These are phyloP conservation scores for Cyclophora punctaria DNA, from an alignment of 2,888 invertebrate genomes.

Conservation along the genomic window DNA sequence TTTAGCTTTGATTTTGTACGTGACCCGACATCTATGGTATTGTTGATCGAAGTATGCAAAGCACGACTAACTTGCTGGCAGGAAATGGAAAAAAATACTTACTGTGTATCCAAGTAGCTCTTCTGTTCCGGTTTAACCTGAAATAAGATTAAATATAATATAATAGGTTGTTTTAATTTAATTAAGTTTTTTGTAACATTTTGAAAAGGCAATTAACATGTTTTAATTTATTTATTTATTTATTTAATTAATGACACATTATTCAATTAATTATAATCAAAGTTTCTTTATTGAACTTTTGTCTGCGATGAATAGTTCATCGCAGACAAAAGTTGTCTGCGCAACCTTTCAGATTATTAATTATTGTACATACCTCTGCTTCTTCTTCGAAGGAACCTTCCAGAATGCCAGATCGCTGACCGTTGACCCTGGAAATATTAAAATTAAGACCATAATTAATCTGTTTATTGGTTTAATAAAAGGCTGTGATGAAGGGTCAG, in stretches of 20 bases:
- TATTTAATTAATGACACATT: no score
- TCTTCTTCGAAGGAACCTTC: conserved; percentile 22
- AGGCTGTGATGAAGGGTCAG: background rate
- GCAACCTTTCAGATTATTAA: background rate
- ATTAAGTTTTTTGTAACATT: no score
- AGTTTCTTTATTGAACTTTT: no score
- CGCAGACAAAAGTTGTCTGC: no score
- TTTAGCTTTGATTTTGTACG: no score
- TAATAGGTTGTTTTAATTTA: no score
- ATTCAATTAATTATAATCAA: background rate
- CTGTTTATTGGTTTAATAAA: background rate
- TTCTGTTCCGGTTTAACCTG: conserved; percentile 35
- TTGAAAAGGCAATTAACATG: no score
- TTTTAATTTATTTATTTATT: no score
- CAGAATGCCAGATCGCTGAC: conserved; percentile 31
- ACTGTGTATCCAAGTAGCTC: conserved; percentile 52
- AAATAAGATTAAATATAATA: conserved; percentile 17
- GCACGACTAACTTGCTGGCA: no score
- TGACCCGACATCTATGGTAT: no score
- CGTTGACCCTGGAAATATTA: conserved; percentile 27
- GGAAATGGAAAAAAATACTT: conserved; percentile 21
- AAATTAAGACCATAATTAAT: background rate
- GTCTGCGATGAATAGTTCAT: no score
- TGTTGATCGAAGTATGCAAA: no score
- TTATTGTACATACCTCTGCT: conserved; percentile 21